phyloP scores from a whole-genome alignment of 2,113 vertebrate species.

The Alligator mississippiensis region DNA sequence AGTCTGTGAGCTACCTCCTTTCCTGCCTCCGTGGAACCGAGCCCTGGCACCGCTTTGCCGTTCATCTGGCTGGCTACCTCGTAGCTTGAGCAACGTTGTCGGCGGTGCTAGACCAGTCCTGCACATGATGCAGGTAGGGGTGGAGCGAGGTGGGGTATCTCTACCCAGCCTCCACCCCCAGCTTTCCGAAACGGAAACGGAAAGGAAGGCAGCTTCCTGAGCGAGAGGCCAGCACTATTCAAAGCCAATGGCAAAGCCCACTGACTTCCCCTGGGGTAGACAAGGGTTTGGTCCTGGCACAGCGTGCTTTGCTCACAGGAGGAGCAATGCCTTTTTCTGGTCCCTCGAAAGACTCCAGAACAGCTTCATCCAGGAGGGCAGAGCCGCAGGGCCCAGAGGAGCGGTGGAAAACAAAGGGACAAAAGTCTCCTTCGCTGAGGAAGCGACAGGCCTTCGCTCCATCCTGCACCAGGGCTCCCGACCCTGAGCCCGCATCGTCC shows the following conservation, averaged over 20 bases:
- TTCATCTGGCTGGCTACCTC: not conserved
- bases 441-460: not conserved
- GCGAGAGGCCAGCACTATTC: not conserved
- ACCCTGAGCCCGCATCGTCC: not conserved
- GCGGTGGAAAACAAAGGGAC: not conserved
- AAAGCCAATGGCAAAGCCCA: not conserved
- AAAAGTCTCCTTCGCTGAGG: not conserved
- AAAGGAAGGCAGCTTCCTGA: not conserved
- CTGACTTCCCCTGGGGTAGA: fast-evolving
- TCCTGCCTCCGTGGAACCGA: not conserved
- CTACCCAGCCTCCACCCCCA: not conserved
- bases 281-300: not conserved
- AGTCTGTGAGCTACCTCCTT: too few species aligned
- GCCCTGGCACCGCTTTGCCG: fast-evolving
- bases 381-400: not conserved
- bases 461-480: not conserved
- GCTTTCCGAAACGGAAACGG: not conserved
- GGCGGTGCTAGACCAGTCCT: not conserved
- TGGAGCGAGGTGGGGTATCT: not conserved
- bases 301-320: fast-evolving
- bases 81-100: not conserved
- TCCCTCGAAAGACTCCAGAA: not conserved
- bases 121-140: not conserved
- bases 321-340: not conserved
- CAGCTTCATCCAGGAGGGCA: not conserved